Evolutionary conservation across 2,113 vertebrate genomes (phyloP).

Genomic region (Lasiurus cinereus): DNA sequence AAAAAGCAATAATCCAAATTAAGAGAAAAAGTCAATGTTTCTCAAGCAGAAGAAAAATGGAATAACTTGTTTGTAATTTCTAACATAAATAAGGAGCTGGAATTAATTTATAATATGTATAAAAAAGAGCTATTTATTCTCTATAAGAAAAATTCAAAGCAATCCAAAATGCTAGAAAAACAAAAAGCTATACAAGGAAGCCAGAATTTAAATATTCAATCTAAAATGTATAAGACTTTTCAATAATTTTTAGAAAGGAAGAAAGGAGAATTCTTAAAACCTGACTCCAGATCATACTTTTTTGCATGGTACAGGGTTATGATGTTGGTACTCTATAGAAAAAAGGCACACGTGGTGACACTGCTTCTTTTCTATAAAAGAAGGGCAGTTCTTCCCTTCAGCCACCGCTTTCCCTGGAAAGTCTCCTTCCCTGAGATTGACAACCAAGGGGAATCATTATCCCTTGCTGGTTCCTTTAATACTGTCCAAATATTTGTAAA

Average conservation of each 20-base stretch:
- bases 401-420: not conserved
- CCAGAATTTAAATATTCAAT: not conserved
- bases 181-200: not conserved
- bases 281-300: not conserved
- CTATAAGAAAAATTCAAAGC: not conserved
- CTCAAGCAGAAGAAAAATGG: constrained; percentile 54
- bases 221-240: constrained; percentile 14
- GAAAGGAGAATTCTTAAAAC: constrained; percentile 25
- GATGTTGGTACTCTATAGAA: not conserved
- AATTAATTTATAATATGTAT: not conserved
- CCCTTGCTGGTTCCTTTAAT: not conserved
- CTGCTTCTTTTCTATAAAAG: not conserved
- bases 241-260: not conserved
- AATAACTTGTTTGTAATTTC: not conserved
- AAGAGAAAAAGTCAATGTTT: not conserved
- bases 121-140: constrained; percentile 16
- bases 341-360: not conserved
- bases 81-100: not conserved
- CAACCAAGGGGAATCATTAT: not conserved
- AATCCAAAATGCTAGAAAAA: constrained; percentile 29
- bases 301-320: not conserved
- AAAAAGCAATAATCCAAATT: constrained; percentile 44
- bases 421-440: not conserved
- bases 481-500: not conserved
- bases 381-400: not conserved